Base-by-base conservation (phyloP, 2,113 vertebrate genomes). In the Tautogolabrus adspersus region DNA sequence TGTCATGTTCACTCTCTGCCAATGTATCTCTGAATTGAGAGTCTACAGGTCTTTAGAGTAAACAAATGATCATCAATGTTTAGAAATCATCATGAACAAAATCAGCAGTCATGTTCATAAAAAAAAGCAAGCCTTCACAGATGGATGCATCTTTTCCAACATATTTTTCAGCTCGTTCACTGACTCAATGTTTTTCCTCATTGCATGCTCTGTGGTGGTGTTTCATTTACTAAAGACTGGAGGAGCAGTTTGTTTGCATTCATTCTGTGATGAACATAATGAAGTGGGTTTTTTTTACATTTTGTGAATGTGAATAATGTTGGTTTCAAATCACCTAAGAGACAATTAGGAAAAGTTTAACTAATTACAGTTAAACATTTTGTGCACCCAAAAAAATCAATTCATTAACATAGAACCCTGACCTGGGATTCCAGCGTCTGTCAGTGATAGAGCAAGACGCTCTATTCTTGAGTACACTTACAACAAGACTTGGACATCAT, bases 251-350 rank as follows among this genome's bases (percentile, higher is more conserved):
- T 77, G 59, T 67, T 64, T 75, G 61, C 37, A 34, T 63, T n/a
- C 1, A 64, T 71, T 23, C 65, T 76, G 63, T 70, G 54, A 56
- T 72, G 63, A 34, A 34, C 30, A 34, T 34, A 38, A 42, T 57
- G 37, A 47, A 54, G 30, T 73, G 12, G 4, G 23, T 46, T 30
- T 60, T 54, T 37, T 58, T 38, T 79, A 42, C 61, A 11, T 46
- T 49, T 21, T 5, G 52, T 81, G 34, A 57, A 49, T 69, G 75
- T 85, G 77, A 79, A 79, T 76, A 76, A 62, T 84, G 56, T 5
- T 49, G 66, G 49, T 34, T 34, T 6, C 6, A 34, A 34, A 6
- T 34, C 30, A 34, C 30, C 30, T 4, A 34, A 34, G 30, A 34
- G 30, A 34, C 30, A 34, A 34, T 34, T 6, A 34, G 30, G 3